Percentiles rank a stretch among this genome's conserved stretches.
Conservation (phyloP, 2,113 vertebrate species). For the Saccopteryx bilineata region DNA sequence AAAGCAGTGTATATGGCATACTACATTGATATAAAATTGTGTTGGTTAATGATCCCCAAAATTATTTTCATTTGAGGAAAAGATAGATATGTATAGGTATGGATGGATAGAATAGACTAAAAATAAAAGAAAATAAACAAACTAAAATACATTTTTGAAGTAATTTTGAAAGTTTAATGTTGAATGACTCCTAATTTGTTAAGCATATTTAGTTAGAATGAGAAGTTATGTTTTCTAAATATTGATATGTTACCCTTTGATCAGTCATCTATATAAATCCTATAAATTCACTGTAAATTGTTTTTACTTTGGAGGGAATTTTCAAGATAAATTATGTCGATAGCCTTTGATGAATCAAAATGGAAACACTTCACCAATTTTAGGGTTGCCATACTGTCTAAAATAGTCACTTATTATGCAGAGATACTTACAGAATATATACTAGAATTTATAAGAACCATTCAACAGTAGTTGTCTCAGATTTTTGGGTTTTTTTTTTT, state of each 20-base stretch:
- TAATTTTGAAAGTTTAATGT: constrained; percentile 23
- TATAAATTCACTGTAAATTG: constrained; percentile 6
- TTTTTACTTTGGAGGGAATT: constrained; percentile 57
- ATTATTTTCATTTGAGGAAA: constrained; percentile 36
- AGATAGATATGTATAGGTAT: not conserved
- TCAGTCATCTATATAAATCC: not conserved
- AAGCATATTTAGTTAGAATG: constrained; percentile 29
- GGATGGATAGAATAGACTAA: not conserved
- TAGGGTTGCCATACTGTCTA: not conserved
- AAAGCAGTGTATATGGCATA: not conserved
- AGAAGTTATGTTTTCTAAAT: constrained; percentile 55
- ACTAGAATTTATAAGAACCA: not conserved
- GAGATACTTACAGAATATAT: not conserved
- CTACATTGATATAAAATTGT: not conserved
- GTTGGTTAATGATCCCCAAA: not conserved
- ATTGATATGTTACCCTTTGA: constrained; percentile 29
- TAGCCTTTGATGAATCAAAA: not conserved
- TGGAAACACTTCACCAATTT: constrained; percentile 19
- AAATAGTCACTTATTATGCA: constrained; percentile 14
- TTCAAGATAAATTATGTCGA: constrained; percentile 37
- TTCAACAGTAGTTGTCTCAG: not conserved
- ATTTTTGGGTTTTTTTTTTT: not conserved
- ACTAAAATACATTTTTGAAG: constrained; percentile 35
- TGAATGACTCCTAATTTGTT: constrained; percentile 20
- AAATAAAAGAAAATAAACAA: not conserved